A percentile compares a stretch with the other conserved stretches of the same genome.
Evolutionary conservation across 1,140 invertebrate genomes (phyloP).

Genomic region (Calycopis cecrops): DNA sequence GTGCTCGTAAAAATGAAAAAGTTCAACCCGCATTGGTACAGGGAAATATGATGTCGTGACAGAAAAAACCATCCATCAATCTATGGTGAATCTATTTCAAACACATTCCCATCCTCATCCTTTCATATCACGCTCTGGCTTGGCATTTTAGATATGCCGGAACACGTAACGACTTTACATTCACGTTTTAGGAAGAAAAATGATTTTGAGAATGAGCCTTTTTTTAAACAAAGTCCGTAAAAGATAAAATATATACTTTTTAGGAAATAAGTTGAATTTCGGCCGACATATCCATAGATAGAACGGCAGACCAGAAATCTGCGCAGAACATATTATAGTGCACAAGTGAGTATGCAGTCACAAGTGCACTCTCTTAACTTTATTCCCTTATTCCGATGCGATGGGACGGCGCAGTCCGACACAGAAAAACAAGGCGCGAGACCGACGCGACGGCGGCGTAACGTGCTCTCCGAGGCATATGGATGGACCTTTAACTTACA

Average conservation of each 20-base stretch:
- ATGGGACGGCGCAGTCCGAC: too few species aligned
- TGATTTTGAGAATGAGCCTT: neutral
- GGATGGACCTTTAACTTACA: too few species aligned
- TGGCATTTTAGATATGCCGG: slow-evolving; percentile 42
- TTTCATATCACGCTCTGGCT: slow-evolving; percentile 41
- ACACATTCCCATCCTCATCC: slow-evolving; percentile 39
- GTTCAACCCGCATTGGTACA: slow-evolving; percentile 31
- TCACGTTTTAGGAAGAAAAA: slow-evolving; percentile 19
- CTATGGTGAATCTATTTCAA: slow-evolving; percentile 49
- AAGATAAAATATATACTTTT: neutral
- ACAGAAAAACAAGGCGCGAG: too few species aligned
- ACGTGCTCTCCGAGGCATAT: too few species aligned
- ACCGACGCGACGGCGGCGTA: too few species aligned
- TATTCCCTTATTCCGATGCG: too few species aligned
- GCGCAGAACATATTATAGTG: too few species aligned
- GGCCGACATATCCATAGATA: too few species aligned
- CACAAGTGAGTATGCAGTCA: too few species aligned
- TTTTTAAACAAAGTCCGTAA: neutral
- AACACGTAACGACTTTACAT: slow-evolving; percentile 38
- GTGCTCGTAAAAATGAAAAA: slow-evolving; percentile 37
- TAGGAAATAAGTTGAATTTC: slow-evolving; percentile 26
- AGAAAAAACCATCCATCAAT: slow-evolving; percentile 56
- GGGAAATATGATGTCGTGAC: slow-evolving; percentile 41
- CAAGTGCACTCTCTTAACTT: too few species aligned
- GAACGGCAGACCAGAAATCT: too few species aligned